Percentiles rank a stretch among this genome's conserved stretches.
These are phyloP conservation scores for Drosophila grimshawi DNA, from an alignment of 1,140 invertebrate genomes.

Conservation along the genomic window DNA sequence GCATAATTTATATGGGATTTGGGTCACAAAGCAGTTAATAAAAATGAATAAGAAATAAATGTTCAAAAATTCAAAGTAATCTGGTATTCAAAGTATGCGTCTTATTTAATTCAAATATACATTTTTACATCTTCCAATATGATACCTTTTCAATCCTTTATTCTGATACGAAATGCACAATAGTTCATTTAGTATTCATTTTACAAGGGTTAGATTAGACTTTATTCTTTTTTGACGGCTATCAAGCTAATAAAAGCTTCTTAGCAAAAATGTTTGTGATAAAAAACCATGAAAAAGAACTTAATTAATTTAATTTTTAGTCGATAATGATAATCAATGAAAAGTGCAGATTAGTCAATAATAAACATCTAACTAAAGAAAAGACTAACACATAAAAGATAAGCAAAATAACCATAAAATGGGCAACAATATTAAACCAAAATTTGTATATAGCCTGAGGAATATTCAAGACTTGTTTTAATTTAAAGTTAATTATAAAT, in stretches of 20 bases:
- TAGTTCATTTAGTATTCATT: neutral
- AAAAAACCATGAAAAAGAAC: neutral
- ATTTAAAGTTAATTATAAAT: conserved; percentile 24
- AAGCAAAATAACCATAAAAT: neutral
- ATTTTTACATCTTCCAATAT: too few species aligned
- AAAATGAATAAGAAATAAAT: too few species aligned
- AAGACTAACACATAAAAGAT: neutral
- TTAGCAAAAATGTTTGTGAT: neutral
- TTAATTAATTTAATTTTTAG: neutral
- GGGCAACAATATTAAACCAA: neutral
- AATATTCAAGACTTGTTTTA: conserved; percentile 2
- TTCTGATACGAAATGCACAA: neutral
- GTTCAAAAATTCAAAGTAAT: too few species aligned
- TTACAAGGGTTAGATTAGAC: neutral
- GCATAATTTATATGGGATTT: neutral
- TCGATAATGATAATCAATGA: neutral
- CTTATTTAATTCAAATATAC: too few species aligned
- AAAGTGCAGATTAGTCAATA: neutral
- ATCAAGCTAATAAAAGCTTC: neutral
- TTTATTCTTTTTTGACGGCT: neutral
- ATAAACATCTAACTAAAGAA: neutral
- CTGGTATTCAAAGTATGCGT: too few species aligned
- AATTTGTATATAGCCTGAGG: neutral
- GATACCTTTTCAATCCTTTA: too few species aligned
- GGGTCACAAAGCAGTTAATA: neutral